Evolutionary conservation across 2,888 invertebrate species (phyloP), one percentile per base, ranked within the genome.

Genomic region (Ormyrus nitidulus): DNA sequence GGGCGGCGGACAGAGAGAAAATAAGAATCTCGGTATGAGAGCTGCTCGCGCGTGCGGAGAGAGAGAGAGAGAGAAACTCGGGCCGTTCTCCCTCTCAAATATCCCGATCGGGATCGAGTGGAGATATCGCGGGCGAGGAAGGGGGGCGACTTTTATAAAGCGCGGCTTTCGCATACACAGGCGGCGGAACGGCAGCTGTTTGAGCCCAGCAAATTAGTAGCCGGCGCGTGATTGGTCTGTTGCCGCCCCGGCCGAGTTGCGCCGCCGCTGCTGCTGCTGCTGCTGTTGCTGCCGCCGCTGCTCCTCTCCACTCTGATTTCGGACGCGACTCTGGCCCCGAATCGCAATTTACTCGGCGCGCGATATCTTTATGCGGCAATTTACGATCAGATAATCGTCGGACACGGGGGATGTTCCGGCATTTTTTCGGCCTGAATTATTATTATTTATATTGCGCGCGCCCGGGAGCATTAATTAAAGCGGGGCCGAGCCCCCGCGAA

Each of bases 151-250:
- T 79, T 79, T 79, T 79, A 78, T 83, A 82, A 84, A 83, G 83
- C 83, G 85, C 86, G 85, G 86, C 86, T 87, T 86, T 89, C n/a
- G 49, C 53, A 53, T 87, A 88, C 34, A 2, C 87, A 88, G 87
- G 88, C 88, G 87, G 87, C 86, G 87, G 88, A 90, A 89, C 90
- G 88, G 90, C 90, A 90, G 90, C 90, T 89, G 89, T 89, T 89
- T 89, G 88, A 89, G 87, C 86, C 62, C 87, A 85, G 90, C 89
- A 90, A 90, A 90, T 90, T 90, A 90, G 89, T 90, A 90, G 90
- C 89, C 90, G 89, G 90, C 88, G 86, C 88, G 89, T 89, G 90
- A 90, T 90, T 90, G 90, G 90, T 88, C 89, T 88, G 90, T 90
- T 89, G 85, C 90, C 90, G 90, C 90, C 90, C 90, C 88, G 87